Evolutionary conservation across 2,113 vertebrate species (phyloP).

Genomic region (Corydoras maculifer): DNA sequence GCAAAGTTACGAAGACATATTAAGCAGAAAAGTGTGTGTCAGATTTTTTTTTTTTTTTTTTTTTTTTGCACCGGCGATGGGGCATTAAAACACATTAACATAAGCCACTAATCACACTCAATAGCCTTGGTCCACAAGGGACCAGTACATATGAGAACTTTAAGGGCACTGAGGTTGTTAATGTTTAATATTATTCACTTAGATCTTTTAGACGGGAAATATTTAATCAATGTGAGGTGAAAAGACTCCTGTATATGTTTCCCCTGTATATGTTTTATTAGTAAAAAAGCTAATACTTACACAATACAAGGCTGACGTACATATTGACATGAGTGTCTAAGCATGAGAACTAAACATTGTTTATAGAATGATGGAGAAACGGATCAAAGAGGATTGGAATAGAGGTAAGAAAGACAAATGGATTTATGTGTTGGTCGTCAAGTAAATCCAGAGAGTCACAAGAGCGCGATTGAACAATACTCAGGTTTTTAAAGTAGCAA

Average conservation of each 20-base stretch:
- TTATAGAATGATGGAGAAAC: slow-evolving; percentile 12
- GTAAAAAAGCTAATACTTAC: slow-evolving; percentile 23
- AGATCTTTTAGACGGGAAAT: slow-evolving; percentile 11
- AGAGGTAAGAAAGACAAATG: neutral
- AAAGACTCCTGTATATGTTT: slow-evolving; percentile 5
- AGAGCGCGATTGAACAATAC: too few species aligned
- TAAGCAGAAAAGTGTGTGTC: slow-evolving; percentile 15
- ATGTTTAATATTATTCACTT: slow-evolving; percentile 34
- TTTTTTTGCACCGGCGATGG: neutral
- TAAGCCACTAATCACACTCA: slow-evolving; percentile 9
- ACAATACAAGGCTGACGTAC: slow-evolving; percentile 5
- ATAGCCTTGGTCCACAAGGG: slow-evolving; percentile 19
- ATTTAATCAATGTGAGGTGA: slow-evolving; percentile 16
- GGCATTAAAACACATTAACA: slow-evolving; percentile 23
- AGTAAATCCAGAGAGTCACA: neutral
- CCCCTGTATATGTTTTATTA: too few species aligned
- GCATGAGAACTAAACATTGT: neutral
- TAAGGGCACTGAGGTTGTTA: slow-evolving; percentile 23
- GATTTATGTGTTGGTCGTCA: neutral
- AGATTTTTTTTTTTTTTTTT: neutral
- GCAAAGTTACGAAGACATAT: slow-evolving; percentile 11
- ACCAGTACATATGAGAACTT: slow-evolving; percentile 17
- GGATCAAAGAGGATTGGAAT: neutral
- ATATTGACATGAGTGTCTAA: neutral
- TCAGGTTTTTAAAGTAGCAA: too few species aligned